Base-by-base conservation (phyloP, 1,140 invertebrate genomes). In the Drosophila micromelanica region DNA sequence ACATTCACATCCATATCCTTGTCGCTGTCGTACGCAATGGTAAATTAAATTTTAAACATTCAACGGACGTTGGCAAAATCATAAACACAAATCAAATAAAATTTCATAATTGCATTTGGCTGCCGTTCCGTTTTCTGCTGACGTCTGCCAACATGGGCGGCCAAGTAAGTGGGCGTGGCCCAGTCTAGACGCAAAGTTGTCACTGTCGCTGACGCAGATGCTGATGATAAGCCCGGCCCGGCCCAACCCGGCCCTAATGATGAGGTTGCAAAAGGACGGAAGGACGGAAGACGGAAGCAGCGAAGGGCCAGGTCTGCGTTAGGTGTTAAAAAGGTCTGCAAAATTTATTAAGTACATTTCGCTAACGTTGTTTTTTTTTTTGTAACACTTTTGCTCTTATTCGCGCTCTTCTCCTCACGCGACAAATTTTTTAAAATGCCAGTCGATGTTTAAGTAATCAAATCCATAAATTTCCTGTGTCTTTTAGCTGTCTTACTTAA, bases 31-130 rank as follows among this genome's bases (percentile, higher is more conserved):
- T 15, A 20, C 7, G 43, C 15, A 17, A 35, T 60, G 56, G 27
- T 46, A 69, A 87, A 87, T 89, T 87, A 73, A 68, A 51, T 74
- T 67, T 59, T 76, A 73, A 75, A 59, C 71, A 73, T 67, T 78
- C 51, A 65, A 72, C 61, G 78, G 73, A 79, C 72, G 76, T 56
- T 73, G 78, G 78, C 74, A 74, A 75, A 84, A 84, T 81, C 78
- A 62, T 86, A 76, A 82, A 73, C 72, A 78, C 82, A 87, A 86
- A 86, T 87, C 82, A 87, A 87, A 87, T 89, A 76, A 78, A 87
- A 82, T 87, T 78, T 81, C 78, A 82, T 87, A 87, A 87, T 87
- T 87, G 84, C 82, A 80, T 69, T 85, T 63, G 76, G 46, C 37
- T 79, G 72, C 38, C 76, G 79, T 78, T 60, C 61, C 75, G 46